Evolutionary conservation across 2,888 invertebrate genomes (phyloP).

Genomic region (Heteromurus nitidus): DNA sequence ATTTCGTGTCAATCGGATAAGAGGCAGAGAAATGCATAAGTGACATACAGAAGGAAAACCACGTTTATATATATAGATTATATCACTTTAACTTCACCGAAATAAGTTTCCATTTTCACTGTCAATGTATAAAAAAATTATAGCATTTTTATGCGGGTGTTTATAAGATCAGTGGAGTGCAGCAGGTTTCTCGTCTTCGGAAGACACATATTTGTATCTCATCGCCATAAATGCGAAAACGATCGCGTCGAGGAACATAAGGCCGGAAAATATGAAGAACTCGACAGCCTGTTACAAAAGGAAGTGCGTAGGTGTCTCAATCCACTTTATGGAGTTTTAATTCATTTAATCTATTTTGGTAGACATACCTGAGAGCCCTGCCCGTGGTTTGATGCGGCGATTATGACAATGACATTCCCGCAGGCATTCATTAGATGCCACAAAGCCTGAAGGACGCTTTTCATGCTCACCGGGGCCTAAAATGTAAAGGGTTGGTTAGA

Average conservation of each 20-base stretch:
- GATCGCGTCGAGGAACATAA: constrained; percentile 90
- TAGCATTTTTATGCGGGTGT: neutral
- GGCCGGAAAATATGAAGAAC: constrained; percentile 89
- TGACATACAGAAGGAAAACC: no score
- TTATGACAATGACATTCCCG: constrained; percentile 91
- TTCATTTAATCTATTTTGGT: no score
- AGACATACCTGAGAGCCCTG: constrained; percentile 76
- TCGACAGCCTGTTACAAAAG: constrained; percentile 83
- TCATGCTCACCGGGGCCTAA: constrained; percentile 88
- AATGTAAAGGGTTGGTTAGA: constrained; percentile 47
- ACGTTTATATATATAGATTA: no score
- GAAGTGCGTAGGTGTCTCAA: constrained; percentile 5
- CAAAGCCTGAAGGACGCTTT: constrained; percentile 88
- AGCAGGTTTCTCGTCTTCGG: constrained; percentile 1
- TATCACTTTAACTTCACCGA: no score
- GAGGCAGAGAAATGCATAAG: no score
- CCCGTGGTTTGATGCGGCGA: constrained; percentile 85
- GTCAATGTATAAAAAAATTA: neutral
- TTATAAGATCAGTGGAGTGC: constrained; percentile 20
- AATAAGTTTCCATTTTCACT: no score
- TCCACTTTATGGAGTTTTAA: no score
- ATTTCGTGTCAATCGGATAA: no score
- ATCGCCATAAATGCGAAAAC: constrained; percentile 88
- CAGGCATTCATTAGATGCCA: constrained; percentile 89
- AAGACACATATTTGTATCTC: constrained; percentile 83